Base-by-base conservation (phyloP, 2,888 invertebrate species). In the Danaus chrysippus region DNA sequence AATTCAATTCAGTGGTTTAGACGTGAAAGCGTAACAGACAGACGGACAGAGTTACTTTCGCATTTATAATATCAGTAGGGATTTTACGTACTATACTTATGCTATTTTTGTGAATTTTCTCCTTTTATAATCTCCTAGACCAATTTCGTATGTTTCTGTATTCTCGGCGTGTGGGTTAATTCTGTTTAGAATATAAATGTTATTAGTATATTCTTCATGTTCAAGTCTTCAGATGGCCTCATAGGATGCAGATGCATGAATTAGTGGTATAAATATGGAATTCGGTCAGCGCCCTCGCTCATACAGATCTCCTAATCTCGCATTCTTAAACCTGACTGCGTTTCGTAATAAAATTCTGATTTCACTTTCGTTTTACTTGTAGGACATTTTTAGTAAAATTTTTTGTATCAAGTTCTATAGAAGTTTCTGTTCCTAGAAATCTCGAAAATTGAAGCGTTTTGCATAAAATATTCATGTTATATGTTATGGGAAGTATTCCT, bases 261-360 rank as follows among this genome's bases (percentile, higher is more conserved):
- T 88, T 87, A 86, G 84, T 84, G 81, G 84, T 84, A 81, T 87
- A 86, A 86, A 87, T 85, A 82, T 86, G 87, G 86, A 88, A 86
- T 83, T 87, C 87, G 90, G 90, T 87, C 90, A 87, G 79, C 84
- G 89, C 85, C 85, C 87, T 77, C 86, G 78, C 79, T 72, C 67
- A 73, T 75, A 69, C 78, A 81, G 80, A 84, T 85, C 83, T 83
- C 82, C 84, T 86, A 86, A 87, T 87, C 84, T 84, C 80, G 78
- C 76, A 79, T 77, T 77, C 77, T 80, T 79, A 64, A 69, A 68
- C 64, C 64, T 57, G 61, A 66, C 67, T 67, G 68, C 63, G 79
- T 88, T 87, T 87, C 86, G 86, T 86, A 88, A 89, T 75, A 73
- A 34, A 79, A 78, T 81, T 75, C 78, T 81, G 81, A 80, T 87